These are phyloP conservation scores for Rhagoletis zephyria DNA, from an alignment of 1,140 invertebrate genomes.

Conservation along the genomic window DNA sequence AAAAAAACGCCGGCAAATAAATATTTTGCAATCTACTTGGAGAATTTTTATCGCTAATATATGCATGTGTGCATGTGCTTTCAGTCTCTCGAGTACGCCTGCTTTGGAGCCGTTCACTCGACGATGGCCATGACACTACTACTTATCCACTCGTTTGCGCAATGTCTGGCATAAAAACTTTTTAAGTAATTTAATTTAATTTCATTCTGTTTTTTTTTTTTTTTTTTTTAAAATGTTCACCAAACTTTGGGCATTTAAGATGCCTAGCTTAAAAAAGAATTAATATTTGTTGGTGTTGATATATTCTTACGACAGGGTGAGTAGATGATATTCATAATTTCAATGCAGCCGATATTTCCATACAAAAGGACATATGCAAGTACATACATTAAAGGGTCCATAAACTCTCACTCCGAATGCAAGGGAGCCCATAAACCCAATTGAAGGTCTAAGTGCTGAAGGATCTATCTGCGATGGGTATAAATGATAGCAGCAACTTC, in stretches of 20 bases:
- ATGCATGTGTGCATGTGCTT: not conserved
- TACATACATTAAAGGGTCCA: no score
- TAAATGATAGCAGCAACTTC: no score
- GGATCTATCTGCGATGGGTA: no score
- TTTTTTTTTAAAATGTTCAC: slow-evolving; percentile 10
- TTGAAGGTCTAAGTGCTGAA: no score
- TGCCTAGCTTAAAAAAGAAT: not conserved
- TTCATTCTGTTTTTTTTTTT: not conserved
- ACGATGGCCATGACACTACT: slow-evolving; percentile 27
- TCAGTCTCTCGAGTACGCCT: not conserved
- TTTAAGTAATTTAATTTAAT: slow-evolving; percentile 15
- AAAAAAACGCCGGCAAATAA: not conserved
- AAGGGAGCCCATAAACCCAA: no score
- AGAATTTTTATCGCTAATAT: not conserved
- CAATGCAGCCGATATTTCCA: no score
- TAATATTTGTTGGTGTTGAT: no score
- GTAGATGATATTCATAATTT: no score
- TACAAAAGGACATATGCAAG: no score
- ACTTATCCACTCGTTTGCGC: not conserved
- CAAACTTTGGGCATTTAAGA: not conserved
- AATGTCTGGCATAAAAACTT: not conserved
- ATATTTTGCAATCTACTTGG: not conserved
- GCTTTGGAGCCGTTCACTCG: not conserved
- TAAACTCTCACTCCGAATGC: no score
- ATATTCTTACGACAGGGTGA: no score